Evolutionary conservation across 1,140 invertebrate genomes (phyloP).

Genomic region (Drosophila varians): DNA sequence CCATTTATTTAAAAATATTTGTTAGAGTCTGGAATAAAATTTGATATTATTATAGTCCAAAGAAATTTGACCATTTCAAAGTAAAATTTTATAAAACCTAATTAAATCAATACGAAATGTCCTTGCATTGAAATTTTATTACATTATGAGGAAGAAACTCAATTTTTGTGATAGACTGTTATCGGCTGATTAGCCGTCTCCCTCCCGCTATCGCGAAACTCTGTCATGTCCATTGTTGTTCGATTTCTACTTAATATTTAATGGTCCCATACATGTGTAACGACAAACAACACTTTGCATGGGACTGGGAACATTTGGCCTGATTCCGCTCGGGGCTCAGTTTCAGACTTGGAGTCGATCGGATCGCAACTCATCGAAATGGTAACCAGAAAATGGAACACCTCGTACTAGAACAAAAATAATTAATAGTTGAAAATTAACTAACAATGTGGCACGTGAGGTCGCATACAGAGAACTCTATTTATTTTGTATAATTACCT

Average conservation of each 20-base stretch:
- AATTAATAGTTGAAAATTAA: slow-evolving; percentile 33
- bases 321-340: slow-evolving; percentile 53
- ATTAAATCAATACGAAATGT: background rate
- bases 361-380: slow-evolving; percentile 33
- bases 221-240: slow-evolving; percentile 39
- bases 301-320: slow-evolving; percentile 69
- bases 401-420: slow-evolving; percentile 11
- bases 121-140: background rate
- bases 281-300: slow-evolving; percentile 48
- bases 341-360: slow-evolving; percentile 66
- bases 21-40: no score
- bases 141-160: background rate
- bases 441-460: slow-evolving; percentile 36
- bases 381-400: slow-evolving; percentile 18
- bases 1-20: no score
- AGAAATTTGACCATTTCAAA: no score
- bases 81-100: background rate
- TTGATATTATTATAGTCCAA: no score
- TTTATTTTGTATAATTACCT: slow-evolving; percentile 1
- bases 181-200: slow-evolving; percentile 36
- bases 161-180: slow-evolving; percentile 19
- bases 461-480: background rate
- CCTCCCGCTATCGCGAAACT: slow-evolving; percentile 38
- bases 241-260: slow-evolving; percentile 62
- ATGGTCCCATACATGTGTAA: slow-evolving; percentile 49